Base-by-base conservation (phyloP, 2,113 vertebrate genomes). In the Channa maculata region DNA sequence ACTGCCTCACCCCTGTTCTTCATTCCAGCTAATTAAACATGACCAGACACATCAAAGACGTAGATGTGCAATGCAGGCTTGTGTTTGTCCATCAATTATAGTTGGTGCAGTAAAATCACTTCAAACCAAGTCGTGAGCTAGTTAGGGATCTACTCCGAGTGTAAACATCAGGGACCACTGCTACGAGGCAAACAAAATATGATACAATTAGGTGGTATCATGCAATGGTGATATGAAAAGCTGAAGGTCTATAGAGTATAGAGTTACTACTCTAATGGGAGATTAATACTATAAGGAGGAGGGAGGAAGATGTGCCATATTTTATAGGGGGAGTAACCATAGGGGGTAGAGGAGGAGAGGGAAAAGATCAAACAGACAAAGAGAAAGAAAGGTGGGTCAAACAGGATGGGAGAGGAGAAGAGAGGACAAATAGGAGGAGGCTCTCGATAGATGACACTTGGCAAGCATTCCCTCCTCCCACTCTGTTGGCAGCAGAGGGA, bases 401-500 rank as follows among this genome's bases (percentile, higher is more conserved):
- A 24, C 24, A 48, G 60, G 51, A 63, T 33, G 34, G 49, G 8
- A 39, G 58, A 70, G 45, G 33, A n/a, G 12, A 39, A 9, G 11
- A 52, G 13, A 37, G 15, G 54, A 51, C 44, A 33, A 43, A 59
- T 36, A 14, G 63, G 84, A 58, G 43, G 80, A 36, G 55, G 68
- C 71, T 68, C 73, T 60, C 68, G 79, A 61, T 78, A 79, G 81
- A 67, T 64, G 76, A 89, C 89, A 84, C 80, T 93, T 93, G 92
- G 90, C 90, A 92, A 84, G 80, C 60, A 2, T 52, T 86, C 75
- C 55, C 81, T 24, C 80, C 81, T 88, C 89, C 88, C 84, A 91
- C 90, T 86, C 76, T 64, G 83, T 84, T 92, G 92, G 90, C 92
- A 90, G 79, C 73, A 49, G 72, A 64, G 81, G 51, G 81, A 75